A percentile compares a stretch with the other conserved stretches of the same genome.
phyloP scores from a whole-genome alignment of 2,113 vertebrate genomes.

The Catagonus wagneri region DNA sequence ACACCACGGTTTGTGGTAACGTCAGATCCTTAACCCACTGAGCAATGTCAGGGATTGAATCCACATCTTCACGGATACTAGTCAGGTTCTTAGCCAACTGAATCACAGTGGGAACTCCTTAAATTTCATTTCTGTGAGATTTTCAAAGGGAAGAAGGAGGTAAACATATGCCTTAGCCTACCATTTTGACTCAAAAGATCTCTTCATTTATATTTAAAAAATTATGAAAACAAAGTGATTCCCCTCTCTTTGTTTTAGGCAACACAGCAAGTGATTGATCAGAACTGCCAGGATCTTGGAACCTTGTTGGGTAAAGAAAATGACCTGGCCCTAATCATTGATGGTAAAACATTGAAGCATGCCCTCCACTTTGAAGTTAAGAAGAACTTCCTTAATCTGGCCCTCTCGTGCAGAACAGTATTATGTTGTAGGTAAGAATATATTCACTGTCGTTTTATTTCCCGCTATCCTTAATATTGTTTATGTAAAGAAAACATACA shows the following conservation, averaged over 20 bases:
- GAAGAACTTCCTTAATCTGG: slow-evolving; percentile 42
- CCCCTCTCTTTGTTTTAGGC: slow-evolving; percentile 31
- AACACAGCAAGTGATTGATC: slow-evolving; percentile 1
- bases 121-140: neutral
- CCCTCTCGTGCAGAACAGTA: slow-evolving; percentile 59
- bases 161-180: neutral
- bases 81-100: too few species aligned
- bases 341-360: slow-evolving; percentile 55
- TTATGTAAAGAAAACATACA: neutral
- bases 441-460: neutral
- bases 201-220: slow-evolving; percentile 33
- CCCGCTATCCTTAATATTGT: neutral
- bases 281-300: slow-evolving; percentile 48
- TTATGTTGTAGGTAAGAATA: slow-evolving; percentile 70
- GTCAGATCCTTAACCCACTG: too few species aligned
- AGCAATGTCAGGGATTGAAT: too few species aligned
- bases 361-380: neutral
- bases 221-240: neutral
- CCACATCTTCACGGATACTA: too few species aligned
- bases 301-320: slow-evolving; percentile 47
- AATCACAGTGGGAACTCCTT: neutral
- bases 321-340: slow-evolving; percentile 49
- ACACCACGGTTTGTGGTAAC: too few species aligned
- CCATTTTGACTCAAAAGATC: neutral
- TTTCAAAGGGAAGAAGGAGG: neutral